These are phyloP conservation scores for Entelurus aequoreus DNA, from an alignment of 2,113 vertebrate genomes.

Conservation along the genomic window DNA sequence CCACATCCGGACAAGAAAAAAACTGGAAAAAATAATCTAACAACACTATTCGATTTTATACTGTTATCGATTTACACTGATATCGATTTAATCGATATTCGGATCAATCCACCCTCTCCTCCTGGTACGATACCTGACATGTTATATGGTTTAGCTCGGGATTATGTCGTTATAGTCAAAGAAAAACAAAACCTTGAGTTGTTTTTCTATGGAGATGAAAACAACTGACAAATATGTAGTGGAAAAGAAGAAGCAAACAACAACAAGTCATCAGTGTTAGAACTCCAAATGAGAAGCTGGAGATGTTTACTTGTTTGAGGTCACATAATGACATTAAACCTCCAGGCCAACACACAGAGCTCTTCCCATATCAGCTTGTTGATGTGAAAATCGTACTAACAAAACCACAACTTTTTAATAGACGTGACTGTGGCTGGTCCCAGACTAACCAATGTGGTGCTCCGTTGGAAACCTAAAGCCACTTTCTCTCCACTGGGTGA, in stretches of 20 bases:
- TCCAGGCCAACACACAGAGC: constrained; percentile 1
- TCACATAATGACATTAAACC: constrained; percentile 4
- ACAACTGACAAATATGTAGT: neutral
- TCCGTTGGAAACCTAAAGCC: constrained; percentile 40
- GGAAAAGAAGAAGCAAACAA: constrained; percentile 9
- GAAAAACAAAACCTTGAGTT: neutral
- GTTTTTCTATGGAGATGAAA: neutral
- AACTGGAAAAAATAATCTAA: too few species aligned
- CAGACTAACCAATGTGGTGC: constrained; percentile 36
- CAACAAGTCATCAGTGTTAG: constrained; percentile 7
- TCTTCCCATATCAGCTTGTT: constrained; percentile 30
- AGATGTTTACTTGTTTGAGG: constrained; percentile 12
- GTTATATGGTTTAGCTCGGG: too few species aligned
- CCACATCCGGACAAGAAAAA: too few species aligned
- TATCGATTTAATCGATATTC: too few species aligned
- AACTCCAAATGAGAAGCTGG: constrained; percentile 6
- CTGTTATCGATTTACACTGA: too few species aligned
- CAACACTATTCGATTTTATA: too few species aligned
- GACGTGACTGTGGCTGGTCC: constrained; percentile 41
- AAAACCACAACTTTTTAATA: constrained; percentile 35
- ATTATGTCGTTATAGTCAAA: neutral
- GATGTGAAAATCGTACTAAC: constrained; percentile 32
- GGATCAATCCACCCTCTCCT: too few species aligned
- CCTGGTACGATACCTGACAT: too few species aligned
- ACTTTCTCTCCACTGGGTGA: constrained; percentile 41